phyloP scores from a whole-genome alignment of 2,113 vertebrate species.

The Chrysochloris asiatica region DNA sequence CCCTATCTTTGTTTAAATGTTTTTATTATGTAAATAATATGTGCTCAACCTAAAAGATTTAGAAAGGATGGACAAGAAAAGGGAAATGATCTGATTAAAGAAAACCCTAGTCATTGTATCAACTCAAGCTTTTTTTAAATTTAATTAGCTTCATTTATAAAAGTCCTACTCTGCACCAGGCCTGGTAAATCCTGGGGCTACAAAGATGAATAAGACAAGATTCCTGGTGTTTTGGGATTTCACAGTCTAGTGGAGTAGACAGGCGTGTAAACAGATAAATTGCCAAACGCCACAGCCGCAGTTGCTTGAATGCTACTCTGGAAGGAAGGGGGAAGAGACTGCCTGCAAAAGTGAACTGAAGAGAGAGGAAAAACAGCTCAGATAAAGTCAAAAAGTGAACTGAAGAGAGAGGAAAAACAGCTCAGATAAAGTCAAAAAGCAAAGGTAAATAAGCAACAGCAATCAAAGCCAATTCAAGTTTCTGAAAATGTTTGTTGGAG shows the following conservation, averaged over 20 bases:
- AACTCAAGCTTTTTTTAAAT: not conserved
- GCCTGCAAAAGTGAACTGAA: not conserved
- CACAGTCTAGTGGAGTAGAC: conserved; percentile 25
- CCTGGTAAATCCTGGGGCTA: not conserved
- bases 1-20: not conserved
- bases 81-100: not conserved
- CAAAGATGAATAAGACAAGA: not conserved
- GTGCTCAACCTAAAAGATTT: conserved; percentile 31
- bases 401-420: not conserved
- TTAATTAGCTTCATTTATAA: conserved; percentile 36
- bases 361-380: not conserved
- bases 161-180: conserved; percentile 20
- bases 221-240: conserved; percentile 29
- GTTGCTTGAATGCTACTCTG: not conserved
- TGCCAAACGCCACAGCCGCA: not conserved
- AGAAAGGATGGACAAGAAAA: conserved; percentile 5
- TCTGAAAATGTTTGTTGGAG: not conserved
- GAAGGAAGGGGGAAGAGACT: not conserved
- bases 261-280: not conserved
- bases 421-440: not conserved
- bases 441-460: not conserved
- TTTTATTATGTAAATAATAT: conserved; percentile 44
- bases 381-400: not conserved
- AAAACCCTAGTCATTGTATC: not conserved
- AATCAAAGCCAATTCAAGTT: not conserved